Percentiles rank a stretch among this genome's conserved stretches.
Conservation (phyloP, 2,888 invertebrate species). For the Drosophila yooni region DNA sequence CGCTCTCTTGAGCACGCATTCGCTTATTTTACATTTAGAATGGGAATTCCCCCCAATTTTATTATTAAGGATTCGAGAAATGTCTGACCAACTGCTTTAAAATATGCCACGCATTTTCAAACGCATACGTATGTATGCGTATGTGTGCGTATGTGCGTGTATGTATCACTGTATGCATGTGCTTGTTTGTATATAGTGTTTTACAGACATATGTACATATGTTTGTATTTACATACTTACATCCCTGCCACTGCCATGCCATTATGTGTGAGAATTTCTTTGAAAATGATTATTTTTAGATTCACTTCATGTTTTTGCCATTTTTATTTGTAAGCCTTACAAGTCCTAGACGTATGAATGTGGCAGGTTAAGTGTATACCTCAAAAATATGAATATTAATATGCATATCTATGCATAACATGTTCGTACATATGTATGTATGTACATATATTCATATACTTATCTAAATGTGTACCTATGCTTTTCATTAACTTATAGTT, state of each 20-base stretch:
- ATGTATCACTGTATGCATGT: constrained; percentile 26
- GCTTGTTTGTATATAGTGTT: constrained; percentile 18
- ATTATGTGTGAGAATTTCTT: constrained; percentile 6
- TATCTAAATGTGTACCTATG: background rate
- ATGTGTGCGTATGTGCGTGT: constrained; percentile 25
- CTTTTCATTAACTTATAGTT: background rate
- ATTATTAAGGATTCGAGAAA: constrained; percentile 1
- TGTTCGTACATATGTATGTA: constrained; percentile 7
- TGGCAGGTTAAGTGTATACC: background rate
- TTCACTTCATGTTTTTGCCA: constrained; percentile 15
- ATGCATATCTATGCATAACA: constrained; percentile 2
- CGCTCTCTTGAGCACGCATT: background rate
- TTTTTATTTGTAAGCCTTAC: constrained; percentile 17
- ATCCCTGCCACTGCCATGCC: constrained; percentile 11
- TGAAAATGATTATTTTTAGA: background rate
- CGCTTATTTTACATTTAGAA: background rate
- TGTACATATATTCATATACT: background rate
- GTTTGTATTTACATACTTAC: constrained; percentile 25
- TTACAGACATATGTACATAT: constrained; percentile 15
- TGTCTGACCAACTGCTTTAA: constrained; percentile 37
- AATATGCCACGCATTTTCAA: constrained; percentile 3
- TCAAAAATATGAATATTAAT: constrained; percentile 1
- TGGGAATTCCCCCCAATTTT: background rate
- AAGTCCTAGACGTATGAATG: background rate
- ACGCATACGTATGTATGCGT: constrained; percentile 11